phyloP scores from a whole-genome alignment of 2,113 vertebrate species.

The Colinus virginianus region DNA sequence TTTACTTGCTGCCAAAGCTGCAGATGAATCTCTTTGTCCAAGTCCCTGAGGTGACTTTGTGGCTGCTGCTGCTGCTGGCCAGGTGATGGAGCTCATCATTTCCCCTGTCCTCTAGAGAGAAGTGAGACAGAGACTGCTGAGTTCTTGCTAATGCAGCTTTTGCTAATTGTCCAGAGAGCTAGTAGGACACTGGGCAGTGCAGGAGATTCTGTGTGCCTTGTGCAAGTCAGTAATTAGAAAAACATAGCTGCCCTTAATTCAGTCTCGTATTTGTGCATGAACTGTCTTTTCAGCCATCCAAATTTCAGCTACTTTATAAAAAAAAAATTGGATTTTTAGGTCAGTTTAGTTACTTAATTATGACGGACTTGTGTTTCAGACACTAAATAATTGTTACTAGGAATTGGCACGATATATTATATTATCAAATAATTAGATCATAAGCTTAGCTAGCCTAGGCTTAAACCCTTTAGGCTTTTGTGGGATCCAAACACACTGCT shows the following conservation, averaged over 20 bases:
- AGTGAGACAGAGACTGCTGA: slow-evolving; percentile 60
- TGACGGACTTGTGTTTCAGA: not conserved
- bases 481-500: slow-evolving; percentile 8
- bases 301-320: not conserved
- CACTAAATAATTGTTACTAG: slow-evolving; percentile 2
- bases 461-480: slow-evolving; percentile 14
- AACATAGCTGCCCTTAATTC: slow-evolving; percentile 17
- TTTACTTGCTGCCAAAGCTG: slow-evolving; percentile 63
- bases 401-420: slow-evolving; percentile 13
- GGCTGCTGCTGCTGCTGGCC: slow-evolving; percentile 70
- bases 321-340: not conserved
- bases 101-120: slow-evolving; percentile 58
- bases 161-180: slow-evolving; percentile 67
- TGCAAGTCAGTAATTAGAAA: slow-evolving; percentile 32
- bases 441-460: slow-evolving; percentile 1
- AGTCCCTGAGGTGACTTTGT: slow-evolving; percentile 73
- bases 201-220: slow-evolving; percentile 1
- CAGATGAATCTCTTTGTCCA: slow-evolving; percentile 73
- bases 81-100: slow-evolving; percentile 77
- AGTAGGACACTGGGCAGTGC: slow-evolving; percentile 46
- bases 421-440: slow-evolving; percentile 32
- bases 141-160: slow-evolving; percentile 72
- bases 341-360: slow-evolving; percentile 54
- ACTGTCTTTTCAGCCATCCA: slow-evolving; percentile 18
- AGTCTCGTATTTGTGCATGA: not conserved